Evolutionary conservation across 2,113 vertebrate species (phyloP), one percentile per base, ranked within the genome.

Genomic region (Psammodynastes pulverulentus): DNA sequence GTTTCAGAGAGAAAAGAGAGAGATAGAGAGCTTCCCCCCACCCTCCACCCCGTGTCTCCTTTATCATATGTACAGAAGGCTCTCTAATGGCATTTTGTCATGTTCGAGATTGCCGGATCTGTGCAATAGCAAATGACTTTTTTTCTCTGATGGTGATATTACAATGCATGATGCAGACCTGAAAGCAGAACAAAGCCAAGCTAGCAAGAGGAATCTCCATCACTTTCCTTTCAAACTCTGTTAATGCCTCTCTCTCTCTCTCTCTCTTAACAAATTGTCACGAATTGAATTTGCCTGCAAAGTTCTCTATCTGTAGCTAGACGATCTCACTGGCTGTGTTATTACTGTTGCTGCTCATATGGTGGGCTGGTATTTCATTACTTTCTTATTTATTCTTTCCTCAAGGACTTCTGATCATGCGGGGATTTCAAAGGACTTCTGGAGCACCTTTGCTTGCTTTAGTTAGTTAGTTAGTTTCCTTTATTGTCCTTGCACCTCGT

Each of bases 1-100:
- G 84, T 94, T 94, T 96, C 96, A 97, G 94, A 34, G 51, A 95
- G 86, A 67, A 52, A 88, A 26, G 51, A n/a, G n/a, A n/a, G n/a
- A n/a, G n/a, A n/a, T n/a, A n/a, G n/a, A n/a, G n/a, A 88, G 46
- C 34, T 89, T 58, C 90, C 23, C 84, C 92, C 39, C 23, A 72
- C 92, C 39, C 92, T 12, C 48, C 34, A 9, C 72, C 17, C 19
- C 0, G 19, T 1, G 7, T 9, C 72, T 79, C 72, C 13, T 45
- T 88, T 92, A 87, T 89, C 24, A 84, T 93, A 79, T 79, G 5
- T 26, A 29, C 39, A 0, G 53, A 58, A 48, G 26, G n/a, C n/a
- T n/a, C 92, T 72, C 17, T 10, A 90, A 72, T 89, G 90, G 26
- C 89, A 91, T n/a, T 91, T 95, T 93, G 94, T 17, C 93, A 89